Percentiles rank a stretch among this genome's conserved stretches.
phyloP scores from a whole-genome alignment of 2,113 vertebrate species.

The Cariama cristata region DNA sequence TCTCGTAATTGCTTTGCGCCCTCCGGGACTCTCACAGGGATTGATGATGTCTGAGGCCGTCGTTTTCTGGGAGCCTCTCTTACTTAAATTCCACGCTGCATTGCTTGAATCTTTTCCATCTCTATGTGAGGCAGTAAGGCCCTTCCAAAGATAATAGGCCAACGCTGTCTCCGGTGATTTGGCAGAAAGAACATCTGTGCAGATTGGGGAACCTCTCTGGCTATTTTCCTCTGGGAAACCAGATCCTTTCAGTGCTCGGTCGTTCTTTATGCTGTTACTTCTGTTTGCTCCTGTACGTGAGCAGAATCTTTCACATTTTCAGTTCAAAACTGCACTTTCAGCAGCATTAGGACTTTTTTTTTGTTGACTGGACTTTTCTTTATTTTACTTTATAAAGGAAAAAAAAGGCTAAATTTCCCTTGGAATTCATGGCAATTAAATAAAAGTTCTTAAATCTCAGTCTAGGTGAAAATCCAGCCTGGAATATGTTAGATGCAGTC shows the following conservation, averaged over 20 bases:
- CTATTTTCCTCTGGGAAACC: background rate
- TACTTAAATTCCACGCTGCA: constrained; percentile 32
- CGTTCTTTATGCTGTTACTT: background rate
- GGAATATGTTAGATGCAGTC: background rate
- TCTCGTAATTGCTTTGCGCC: background rate
- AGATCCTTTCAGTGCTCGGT: background rate
- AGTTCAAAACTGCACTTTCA: background rate
- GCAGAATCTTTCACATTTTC: background rate
- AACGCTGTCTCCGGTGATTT: background rate
- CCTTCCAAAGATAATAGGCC: constrained; percentile 20
- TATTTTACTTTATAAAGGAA: too few relatives aligned
- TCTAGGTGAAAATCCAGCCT: background rate
- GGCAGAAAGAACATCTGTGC: background rate
- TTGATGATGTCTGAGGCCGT: background rate
- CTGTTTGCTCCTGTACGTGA: background rate
- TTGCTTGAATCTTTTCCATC: constrained; percentile 47
- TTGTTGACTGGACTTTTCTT: background rate
- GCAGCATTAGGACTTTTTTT: background rate
- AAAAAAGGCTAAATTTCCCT: background rate
- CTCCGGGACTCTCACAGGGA: background rate
- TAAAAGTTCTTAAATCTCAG: background rate
- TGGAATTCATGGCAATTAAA: background rate
- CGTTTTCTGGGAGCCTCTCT: constrained; percentile 15
- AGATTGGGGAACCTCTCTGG: background rate
- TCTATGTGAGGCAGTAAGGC: constrained; percentile 31